Percentiles rank a stretch among this genome's conserved stretches.
Evolutionary conservation across 2,797 vertebrate species (phyloP).

Genomic region (Dallia pectoralis): DNA sequence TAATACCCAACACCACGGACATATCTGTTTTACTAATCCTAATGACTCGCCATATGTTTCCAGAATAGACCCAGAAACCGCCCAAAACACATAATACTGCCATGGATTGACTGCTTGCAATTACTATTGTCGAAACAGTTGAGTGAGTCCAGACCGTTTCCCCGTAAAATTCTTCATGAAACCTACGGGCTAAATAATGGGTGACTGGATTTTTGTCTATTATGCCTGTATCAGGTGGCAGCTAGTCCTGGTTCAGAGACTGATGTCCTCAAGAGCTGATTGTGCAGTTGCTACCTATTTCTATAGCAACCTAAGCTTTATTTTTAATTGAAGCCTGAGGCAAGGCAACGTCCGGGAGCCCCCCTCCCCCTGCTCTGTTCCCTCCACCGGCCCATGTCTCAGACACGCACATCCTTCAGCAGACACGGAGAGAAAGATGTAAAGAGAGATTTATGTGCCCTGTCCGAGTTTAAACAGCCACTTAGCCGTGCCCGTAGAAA

Average conservation of each 20-base stretch:
- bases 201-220: not conserved
- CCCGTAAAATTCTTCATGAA: not conserved
- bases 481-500: not conserved
- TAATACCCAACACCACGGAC: not conserved
- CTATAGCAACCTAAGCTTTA: conserved; percentile 59
- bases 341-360: conserved; percentile 41
- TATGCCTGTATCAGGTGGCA: not conserved
- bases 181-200: not conserved
- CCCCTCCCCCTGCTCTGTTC: conserved; percentile 43
- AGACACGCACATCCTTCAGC: conserved; percentile 1
- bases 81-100: conserved; percentile 3
- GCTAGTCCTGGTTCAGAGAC: not conserved
- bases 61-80: not conserved
- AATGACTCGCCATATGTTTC: not conserved
- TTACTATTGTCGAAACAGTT: not conserved
- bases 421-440: not conserved
- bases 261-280: conserved; percentile 9
- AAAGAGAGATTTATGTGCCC: conserved; percentile 15
- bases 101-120: not conserved
- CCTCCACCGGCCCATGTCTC: conserved; percentile 1
- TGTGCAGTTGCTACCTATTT: conserved; percentile 53
- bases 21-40: not conserved
- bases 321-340: conserved; percentile 67
- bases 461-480: conserved; percentile 5
- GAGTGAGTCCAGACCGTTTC: not conserved